phyloP scores from a whole-genome alignment of 2,888 invertebrate species.

The Toxonevra muliebris region DNA sequence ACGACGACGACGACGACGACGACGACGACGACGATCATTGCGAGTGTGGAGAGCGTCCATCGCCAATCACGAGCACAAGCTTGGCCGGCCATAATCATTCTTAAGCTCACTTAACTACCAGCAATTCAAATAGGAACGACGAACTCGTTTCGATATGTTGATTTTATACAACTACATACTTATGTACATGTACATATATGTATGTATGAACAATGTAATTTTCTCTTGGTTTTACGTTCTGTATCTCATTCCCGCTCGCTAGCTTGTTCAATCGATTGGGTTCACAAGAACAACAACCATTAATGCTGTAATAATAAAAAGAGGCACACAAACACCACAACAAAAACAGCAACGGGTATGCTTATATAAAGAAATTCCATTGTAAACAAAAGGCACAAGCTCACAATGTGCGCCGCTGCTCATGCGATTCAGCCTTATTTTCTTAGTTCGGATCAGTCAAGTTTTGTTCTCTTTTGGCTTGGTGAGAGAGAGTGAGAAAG shows the following conservation, averaged over 20 bases:
- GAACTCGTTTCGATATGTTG: slow-evolving; percentile 29
- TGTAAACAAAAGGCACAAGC: slow-evolving; percentile 50
- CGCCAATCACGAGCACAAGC: background rate
- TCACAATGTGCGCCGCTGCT: slow-evolving; percentile 1
- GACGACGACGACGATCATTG: background rate
- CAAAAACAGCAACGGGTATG: slow-evolving; percentile 35
- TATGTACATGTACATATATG: too few species aligned
- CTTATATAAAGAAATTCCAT: slow-evolving; percentile 59
- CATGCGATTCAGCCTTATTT: background rate
- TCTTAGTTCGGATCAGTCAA: too few species aligned
- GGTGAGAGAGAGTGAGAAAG: background rate
- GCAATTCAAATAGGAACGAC: slow-evolving; percentile 31
- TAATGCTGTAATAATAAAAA: slow-evolving; percentile 54
- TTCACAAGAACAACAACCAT: slow-evolving; percentile 31
- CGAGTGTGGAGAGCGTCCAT: background rate
- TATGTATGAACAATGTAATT: too few species aligned
- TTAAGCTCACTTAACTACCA: slow-evolving; percentile 19
- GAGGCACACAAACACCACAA: slow-evolving; percentile 33
- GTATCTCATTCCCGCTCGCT: slow-evolving; percentile 34
- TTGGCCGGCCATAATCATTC: slow-evolving; percentile 25
- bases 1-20: background rate
- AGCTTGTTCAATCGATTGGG: slow-evolving; percentile 10
- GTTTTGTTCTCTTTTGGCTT: too few species aligned
- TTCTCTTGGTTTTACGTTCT: background rate
- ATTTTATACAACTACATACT: background rate